phyloP scores from a whole-genome alignment of 2,888 invertebrate species.

The Sphaeridia pumilis region DNA sequence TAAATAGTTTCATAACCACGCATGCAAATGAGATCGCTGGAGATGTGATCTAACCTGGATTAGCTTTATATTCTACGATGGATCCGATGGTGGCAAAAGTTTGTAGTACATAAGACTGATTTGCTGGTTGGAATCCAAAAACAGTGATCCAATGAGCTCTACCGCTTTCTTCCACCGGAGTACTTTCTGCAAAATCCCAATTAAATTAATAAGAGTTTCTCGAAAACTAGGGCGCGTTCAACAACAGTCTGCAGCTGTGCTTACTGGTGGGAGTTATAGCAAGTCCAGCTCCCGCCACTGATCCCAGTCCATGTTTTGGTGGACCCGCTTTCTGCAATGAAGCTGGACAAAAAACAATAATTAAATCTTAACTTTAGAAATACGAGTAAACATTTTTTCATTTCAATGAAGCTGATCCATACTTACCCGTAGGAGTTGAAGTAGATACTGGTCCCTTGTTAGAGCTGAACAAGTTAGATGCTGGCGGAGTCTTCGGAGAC shows the following conservation, averaged over 20 bases:
- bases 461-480: neutral
- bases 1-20: too few species aligned
- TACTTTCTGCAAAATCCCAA: too few species aligned
- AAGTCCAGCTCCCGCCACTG: neutral
- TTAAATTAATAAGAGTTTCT: too few species aligned
- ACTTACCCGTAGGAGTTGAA: neutral
- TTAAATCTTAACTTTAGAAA: too few species aligned
- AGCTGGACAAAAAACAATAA: neutral
- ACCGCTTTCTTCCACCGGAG: neutral
- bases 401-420: neutral
- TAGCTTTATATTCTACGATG: constrained; percentile 57
- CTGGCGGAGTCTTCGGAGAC: constrained; percentile 2
- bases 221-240: too few species aligned
- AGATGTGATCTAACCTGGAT: constrained; percentile 47
- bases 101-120: constrained; percentile 60
- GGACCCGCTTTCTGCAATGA: constrained; percentile 7
- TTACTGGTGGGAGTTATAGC: constrained; percentile 5
- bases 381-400: too few species aligned
- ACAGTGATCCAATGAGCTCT: constrained; percentile 28
- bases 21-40: too few species aligned
- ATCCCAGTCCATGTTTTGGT: constrained; percentile 11
- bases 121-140: constrained; percentile 60
- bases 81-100: constrained; percentile 74
- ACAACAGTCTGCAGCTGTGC: too few species aligned
- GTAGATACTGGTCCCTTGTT: neutral